phyloP scores from a whole-genome alignment of 2,113 vertebrate species.

The Fukomys damarensis region DNA sequence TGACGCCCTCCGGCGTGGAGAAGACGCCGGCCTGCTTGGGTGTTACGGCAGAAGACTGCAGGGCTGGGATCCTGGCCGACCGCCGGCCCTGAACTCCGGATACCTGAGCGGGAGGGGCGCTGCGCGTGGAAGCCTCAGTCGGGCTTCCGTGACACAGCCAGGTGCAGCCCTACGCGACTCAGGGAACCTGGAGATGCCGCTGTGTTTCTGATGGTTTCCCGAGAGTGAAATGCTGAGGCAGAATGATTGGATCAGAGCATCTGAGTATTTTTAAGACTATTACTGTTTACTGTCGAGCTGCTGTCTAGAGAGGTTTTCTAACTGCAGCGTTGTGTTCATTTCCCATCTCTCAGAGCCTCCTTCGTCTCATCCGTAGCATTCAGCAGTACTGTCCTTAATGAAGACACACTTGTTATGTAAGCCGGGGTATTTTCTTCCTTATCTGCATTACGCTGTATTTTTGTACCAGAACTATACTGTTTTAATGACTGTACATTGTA shows the following conservation, averaged over 20 bases:
- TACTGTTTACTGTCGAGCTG: neutral
- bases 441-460: neutral
- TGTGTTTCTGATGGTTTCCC: neutral
- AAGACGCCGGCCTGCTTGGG: neutral
- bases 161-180: neutral
- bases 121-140: neutral
- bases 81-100: neutral
- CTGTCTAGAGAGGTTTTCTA: neutral
- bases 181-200: too few relatives aligned
- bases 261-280: slow-evolving; percentile 4
- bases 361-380: neutral
- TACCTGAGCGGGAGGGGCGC: neutral
- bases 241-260: neutral
- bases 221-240: neutral
- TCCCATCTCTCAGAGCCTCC: neutral
- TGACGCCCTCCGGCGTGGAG: neutral
- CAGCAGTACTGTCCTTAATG: neutral
- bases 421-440: neutral
- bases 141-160: neutral
- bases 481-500: neutral
- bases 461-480: neutral
- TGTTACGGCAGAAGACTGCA: neutral
- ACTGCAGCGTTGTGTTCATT: neutral
- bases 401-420: neutral
- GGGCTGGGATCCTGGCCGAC: neutral